Evolutionary conservation across 2,888 invertebrate genomes (phyloP), one percentile per base, ranked within the genome.

Genomic region (Panopea generosa): DNA sequence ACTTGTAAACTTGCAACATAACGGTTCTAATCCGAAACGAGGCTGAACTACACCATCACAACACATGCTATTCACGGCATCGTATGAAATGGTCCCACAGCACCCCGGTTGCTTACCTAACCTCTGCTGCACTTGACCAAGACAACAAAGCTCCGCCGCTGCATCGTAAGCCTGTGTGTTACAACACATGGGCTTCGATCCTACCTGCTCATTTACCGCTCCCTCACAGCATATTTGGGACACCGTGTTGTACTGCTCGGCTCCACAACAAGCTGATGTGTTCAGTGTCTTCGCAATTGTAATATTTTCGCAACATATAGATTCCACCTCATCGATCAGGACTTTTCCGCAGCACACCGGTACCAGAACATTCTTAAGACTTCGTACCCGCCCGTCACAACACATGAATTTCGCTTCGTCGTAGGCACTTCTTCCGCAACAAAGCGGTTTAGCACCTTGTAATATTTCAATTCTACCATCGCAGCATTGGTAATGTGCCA

Each of bases 171-270:
- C 49, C 47, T 66, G 65, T 18, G 68, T 65, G 1, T 69, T 72
- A 45, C 77, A 77, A 38, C 77, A 77, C 18, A 59, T 38, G 0
- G 77, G 72, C 43, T 69, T 77, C 1, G 77, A 73, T 26, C 73
- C 73, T 9, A 20, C 52, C 20, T 61, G 50, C 27, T 55, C 24
- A 45, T 69, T 73, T 9, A 77, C 65, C 7, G 69, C 66, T 3
- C 60, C 72, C 2, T 73, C 40, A 20, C 77, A 77, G 26, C 77
- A 77, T n/a, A 77, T 61, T 20, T 77, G 45, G 3, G 57, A 43
- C 2, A 61, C 52, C 2, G 45, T 65, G 40, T 77, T 65, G 26
- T 69, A 77, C 50, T 73, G 72, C 33, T 69, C 65, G 2, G 68
- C 69, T 6, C 69, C 77, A 26, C 77, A 73, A 53, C 77, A 77